Evolutionary conservation across 2,797 vertebrate species (phyloP).

Genomic region (Serranus cabrilla): DNA sequence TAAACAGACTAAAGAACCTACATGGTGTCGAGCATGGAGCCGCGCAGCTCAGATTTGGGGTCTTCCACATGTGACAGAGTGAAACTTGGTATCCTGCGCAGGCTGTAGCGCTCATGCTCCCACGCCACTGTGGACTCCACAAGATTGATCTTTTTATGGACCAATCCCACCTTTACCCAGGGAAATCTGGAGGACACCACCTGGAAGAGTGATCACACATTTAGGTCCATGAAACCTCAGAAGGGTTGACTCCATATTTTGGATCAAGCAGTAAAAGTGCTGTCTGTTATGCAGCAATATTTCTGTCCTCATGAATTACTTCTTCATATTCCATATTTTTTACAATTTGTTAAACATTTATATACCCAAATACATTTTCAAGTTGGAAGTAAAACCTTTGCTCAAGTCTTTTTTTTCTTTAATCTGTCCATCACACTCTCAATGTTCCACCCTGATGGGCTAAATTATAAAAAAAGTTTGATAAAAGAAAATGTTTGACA

Average conservation of each 20-base stretch:
- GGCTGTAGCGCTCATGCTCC: constrained; percentile 88
- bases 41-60: constrained; percentile 80
- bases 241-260: background rate
- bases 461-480: too few species aligned
- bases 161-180: constrained; percentile 82
- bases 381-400: too few species aligned
- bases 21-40: constrained; percentile 87
- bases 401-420: too few species aligned
- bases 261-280: background rate
- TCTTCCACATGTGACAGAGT: constrained; percentile 87
- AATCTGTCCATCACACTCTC: too few species aligned
- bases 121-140: constrained; percentile 85
- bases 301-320: too few species aligned
- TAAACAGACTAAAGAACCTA: constrained; percentile 29
- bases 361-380: too few species aligned
- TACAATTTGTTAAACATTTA: too few species aligned
- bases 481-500: too few species aligned
- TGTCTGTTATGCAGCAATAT: too few species aligned
- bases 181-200: constrained; percentile 84
- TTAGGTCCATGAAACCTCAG: background rate
- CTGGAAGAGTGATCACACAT: constrained; percentile 62
- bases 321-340: too few species aligned
- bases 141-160: constrained; percentile 90
- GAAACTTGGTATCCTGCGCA: constrained; percentile 85
- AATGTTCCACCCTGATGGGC: too few species aligned